Evolutionary conservation across 2,797 vertebrate genomes (phyloP).

Genomic region (Centropyge bicolor): DNA sequence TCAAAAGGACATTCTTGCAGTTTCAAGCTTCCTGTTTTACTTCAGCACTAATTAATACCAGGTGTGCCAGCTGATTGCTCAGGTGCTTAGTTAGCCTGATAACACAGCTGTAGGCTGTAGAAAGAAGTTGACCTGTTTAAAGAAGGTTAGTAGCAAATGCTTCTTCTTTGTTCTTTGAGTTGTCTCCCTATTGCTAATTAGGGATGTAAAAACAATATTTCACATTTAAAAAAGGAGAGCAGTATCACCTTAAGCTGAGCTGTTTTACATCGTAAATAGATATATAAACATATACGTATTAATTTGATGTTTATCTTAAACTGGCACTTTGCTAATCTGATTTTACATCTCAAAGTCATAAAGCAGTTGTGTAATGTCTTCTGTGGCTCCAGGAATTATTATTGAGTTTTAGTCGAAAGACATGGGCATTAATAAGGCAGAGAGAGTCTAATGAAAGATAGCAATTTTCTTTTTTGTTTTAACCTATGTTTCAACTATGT

Average conservation of each 20-base stretch:
- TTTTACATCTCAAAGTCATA: not conserved
- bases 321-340: not conserved
- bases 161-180: not conserved
- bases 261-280: not conserved
- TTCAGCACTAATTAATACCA: not conserved
- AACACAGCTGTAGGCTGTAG: not conserved
- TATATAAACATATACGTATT: too few relatives aligned
- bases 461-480: not conserved
- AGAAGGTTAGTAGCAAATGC: not conserved
- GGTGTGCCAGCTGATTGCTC: conserved; percentile 1
- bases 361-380: not conserved
- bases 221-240: not conserved
- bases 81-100: not conserved
- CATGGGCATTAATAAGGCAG: not conserved
- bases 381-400: not conserved
- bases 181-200: not conserved
- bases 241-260: not conserved
- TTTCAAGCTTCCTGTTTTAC: conserved; percentile 9
- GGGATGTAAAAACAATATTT: not conserved
- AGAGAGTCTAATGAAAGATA: conserved; percentile 2
- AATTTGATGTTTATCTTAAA: not conserved
- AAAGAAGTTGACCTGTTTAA: too few relatives aligned
- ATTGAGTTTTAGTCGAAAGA: not conserved
- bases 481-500: not conserved
- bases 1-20: not conserved